Conservation (phyloP, 1,140 invertebrate genomes). For the Lethrus apterus region DNA sequence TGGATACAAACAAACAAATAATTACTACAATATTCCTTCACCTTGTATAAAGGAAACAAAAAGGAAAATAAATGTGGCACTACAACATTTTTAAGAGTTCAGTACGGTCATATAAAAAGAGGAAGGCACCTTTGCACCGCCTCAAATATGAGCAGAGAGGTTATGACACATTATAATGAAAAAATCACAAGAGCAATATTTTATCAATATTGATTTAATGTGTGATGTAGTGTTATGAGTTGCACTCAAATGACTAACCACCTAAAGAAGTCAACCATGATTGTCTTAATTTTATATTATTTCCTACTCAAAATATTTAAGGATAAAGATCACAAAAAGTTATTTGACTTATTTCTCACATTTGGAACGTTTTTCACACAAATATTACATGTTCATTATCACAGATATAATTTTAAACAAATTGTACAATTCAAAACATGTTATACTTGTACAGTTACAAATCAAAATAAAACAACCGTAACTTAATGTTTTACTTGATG, state of each 20-base stretch:
- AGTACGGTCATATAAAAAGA: slow-evolving; percentile 36
- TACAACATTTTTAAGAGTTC: slow-evolving; percentile 24
- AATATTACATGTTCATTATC: slow-evolving; percentile 16
- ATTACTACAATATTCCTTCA: slow-evolving; percentile 23
- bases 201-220: neutral
- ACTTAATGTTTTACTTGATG: slow-evolving; percentile 5
- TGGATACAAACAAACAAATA: slow-evolving; percentile 17
- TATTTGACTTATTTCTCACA: too few relatives aligned
- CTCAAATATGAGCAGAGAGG: slow-evolving; percentile 34
- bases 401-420: slow-evolving; percentile 15
- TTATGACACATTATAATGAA: slow-evolving; percentile 32
- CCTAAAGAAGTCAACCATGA: too few relatives aligned
- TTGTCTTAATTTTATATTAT: too few relatives aligned
- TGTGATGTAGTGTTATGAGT: slow-evolving; percentile 3
- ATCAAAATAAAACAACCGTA: slow-evolving; percentile 8
- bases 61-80: slow-evolving; percentile 7
- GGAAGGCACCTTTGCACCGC: slow-evolving; percentile 38
- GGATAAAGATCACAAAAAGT: too few relatives aligned
- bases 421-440: slow-evolving; percentile 16
- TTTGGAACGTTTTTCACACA: too few relatives aligned
- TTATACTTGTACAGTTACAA: slow-evolving; percentile 14
- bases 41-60: slow-evolving; percentile 12
- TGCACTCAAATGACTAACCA: slow-evolving; percentile 8
- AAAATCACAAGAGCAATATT: slow-evolving; percentile 4
- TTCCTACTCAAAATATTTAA: too few relatives aligned